A percentile compares a stretch with the other conserved stretches of the same genome.
Evolutionary conservation across 2,888 invertebrate genomes (phyloP).

Genomic region (Lypha dubia): DNA sequence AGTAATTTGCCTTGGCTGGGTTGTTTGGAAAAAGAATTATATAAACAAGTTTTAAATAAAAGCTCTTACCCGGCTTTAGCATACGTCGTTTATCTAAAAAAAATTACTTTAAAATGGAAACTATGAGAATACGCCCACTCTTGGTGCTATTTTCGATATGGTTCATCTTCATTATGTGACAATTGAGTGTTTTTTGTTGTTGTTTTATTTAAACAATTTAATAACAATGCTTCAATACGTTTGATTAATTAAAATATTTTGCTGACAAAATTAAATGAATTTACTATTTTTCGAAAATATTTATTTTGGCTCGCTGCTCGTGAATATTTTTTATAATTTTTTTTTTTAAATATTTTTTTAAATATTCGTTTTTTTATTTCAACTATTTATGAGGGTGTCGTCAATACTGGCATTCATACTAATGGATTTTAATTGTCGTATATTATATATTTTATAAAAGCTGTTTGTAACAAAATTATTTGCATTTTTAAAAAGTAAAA

Average conservation of each 20-base stretch:
- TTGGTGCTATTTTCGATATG: no score
- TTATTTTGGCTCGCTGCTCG: not conserved
- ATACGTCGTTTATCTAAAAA: no score
- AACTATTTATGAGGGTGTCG: conserved; percentile 21
- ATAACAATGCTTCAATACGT: not conserved
- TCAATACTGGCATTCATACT: conserved; percentile 49
- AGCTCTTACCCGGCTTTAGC: no score
- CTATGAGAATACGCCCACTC: no score
- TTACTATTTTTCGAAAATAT: not conserved
- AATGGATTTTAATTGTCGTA: not conserved
- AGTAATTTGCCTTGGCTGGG: no score
- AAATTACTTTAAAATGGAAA: no score
- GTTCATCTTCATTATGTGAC: not conserved
- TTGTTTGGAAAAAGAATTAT: no score
- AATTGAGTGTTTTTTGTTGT: not conserved
- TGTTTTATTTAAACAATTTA: not conserved
- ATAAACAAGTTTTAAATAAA: no score
- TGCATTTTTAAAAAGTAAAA: not conserved
- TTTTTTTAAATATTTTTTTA: not conserved
- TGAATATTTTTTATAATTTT: conserved; percentile 3
- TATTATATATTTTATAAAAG: not conserved
- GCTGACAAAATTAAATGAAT: not conserved
- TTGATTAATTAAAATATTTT: not conserved
- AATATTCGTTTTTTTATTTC: not conserved
- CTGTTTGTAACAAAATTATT: not conserved